Evolutionary conservation across 2,113 vertebrate genomes (phyloP).

Genomic region (Cinclus cinclus): DNA sequence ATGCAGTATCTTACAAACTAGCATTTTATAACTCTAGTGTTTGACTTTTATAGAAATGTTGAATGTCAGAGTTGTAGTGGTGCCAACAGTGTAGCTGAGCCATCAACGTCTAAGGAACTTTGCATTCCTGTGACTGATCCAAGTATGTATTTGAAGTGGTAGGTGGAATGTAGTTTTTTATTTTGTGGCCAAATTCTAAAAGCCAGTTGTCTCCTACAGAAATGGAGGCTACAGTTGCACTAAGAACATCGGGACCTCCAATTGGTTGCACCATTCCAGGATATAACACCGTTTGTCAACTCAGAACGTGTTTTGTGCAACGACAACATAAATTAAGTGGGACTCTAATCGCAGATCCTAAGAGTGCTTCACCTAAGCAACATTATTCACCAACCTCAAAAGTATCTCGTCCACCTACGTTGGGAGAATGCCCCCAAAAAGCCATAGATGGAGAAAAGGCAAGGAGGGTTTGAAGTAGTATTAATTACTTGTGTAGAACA

Average conservation of each 20-base stretch:
- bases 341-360: constrained; percentile 46
- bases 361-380: constrained; percentile 73
- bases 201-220: constrained; percentile 57
- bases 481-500: background rate
- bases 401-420: constrained; percentile 66
- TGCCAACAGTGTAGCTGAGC: constrained; percentile 51
- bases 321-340: constrained; percentile 75
- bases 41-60: constrained; percentile 54
- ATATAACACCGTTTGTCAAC: constrained; percentile 67
- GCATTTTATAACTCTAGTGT: background rate
- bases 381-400: constrained; percentile 70
- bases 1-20: background rate
- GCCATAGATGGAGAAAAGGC: constrained; percentile 79
- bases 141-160: constrained; percentile 75
- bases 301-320: constrained; percentile 60
- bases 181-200: background rate
- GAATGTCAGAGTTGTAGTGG: constrained; percentile 33
- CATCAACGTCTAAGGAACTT: constrained; percentile 71
- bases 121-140: constrained; percentile 80
- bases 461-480: background rate
- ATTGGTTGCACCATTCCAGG: constrained; percentile 74
- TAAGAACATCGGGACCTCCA: constrained; percentile 58
- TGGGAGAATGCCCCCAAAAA: constrained; percentile 78
- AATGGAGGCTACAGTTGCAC: constrained; percentile 36
- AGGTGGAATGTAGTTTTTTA: background rate